Conservation (phyloP, 2,888 invertebrate genomes). For the Drosophila setosimentum region DNA sequence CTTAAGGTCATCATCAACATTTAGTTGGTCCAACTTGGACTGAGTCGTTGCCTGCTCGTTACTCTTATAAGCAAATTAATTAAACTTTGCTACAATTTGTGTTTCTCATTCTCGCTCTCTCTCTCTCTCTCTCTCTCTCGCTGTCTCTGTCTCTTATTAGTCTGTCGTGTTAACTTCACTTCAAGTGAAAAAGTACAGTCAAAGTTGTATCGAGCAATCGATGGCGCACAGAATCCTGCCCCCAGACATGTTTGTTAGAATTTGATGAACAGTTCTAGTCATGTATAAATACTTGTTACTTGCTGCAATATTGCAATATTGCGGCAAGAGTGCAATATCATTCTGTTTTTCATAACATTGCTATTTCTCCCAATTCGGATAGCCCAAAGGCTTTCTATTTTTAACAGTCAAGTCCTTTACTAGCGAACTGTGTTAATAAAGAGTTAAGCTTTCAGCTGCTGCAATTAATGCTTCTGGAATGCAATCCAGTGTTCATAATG, state of each 20-base stretch:
- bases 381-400: background rate
- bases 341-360: background rate
- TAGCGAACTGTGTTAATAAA: background rate
- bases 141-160: background rate
- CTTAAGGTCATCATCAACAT: slow-evolving; percentile 55
- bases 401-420: background rate
- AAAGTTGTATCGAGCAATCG: slow-evolving; percentile 40
- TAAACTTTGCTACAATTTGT: slow-evolving; percentile 59
- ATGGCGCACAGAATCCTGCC: background rate
- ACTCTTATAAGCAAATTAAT: slow-evolving; percentile 78
- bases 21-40: slow-evolving; percentile 16
- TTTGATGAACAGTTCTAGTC: background rate
- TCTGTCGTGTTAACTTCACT: slow-evolving; percentile 15
- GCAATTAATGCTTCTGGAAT: background rate
- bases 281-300: background rate
- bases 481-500: background rate
- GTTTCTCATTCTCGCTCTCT: background rate
- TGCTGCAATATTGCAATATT: slow-evolving; percentile 21
- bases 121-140: no score
- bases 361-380: background rate
- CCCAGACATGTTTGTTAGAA: background rate
- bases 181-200: slow-evolving; percentile 49
- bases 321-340: slow-evolving; percentile 4
- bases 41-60: slow-evolving; percentile 34
- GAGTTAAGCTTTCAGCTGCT: background rate